Conservation (phyloP, 53 echinoderm and acorn worm genomes). For the Paracentrotus lividus region DNA sequence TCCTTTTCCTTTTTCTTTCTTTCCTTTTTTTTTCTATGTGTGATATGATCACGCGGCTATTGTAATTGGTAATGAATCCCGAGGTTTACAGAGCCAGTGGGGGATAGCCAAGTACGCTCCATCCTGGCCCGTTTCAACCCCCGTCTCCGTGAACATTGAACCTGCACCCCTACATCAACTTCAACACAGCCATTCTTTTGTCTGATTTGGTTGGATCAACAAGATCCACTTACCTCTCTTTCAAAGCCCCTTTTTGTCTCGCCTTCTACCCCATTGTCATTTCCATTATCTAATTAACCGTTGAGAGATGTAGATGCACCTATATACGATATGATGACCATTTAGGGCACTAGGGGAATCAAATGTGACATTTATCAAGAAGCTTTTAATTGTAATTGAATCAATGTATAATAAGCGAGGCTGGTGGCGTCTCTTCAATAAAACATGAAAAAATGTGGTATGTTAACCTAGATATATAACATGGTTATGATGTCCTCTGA, state of each 20-base stretch:
- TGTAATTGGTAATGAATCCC: conserved; percentile 30
- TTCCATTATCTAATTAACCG: conserved; percentile 60
- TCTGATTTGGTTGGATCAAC: conserved; percentile 15
- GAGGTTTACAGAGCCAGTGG: neutral
- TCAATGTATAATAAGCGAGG: neutral
- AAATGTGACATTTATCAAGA: neutral
- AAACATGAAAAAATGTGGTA: neutral
- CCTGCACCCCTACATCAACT: conserved; percentile 56
- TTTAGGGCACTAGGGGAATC: neutral
- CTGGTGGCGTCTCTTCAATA: neutral
- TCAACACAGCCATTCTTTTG: conserved; percentile 54
- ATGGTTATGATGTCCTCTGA: neutral
- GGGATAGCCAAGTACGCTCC: neutral
- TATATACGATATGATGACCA: conserved; percentile 3
- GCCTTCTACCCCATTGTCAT: conserved; percentile 52
- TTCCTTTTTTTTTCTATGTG: too few species aligned
- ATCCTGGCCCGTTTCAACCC: neutral
- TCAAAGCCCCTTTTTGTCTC: conserved; percentile 57
- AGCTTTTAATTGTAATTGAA: conserved; percentile 45
- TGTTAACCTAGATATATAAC: too few species aligned
- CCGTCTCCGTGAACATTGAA: conserved; percentile 64
- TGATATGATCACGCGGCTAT: conserved; percentile 67
- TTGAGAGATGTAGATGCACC: conserved; percentile 8
- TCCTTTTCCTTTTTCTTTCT: too few species aligned
- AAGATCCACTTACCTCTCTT: conserved; percentile 56